These are phyloP conservation scores for Laothoe populi DNA, from an alignment of 2,888 invertebrate genomes.

Conservation along the genomic window DNA sequence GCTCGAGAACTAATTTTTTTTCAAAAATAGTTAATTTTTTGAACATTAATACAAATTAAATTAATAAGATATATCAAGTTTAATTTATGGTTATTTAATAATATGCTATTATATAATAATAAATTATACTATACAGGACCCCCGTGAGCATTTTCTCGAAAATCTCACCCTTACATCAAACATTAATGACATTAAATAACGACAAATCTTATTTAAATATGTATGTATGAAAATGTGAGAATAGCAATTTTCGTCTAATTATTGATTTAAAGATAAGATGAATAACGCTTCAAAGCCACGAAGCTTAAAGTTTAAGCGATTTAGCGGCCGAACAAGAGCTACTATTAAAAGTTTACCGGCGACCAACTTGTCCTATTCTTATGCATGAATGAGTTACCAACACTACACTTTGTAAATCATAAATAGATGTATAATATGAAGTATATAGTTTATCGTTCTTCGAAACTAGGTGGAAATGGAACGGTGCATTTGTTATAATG, in stretches of 20 bases:
- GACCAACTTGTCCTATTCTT: constrained; percentile 51
- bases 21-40: too few relatives aligned
- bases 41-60: too few relatives aligned
- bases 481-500: background rate
- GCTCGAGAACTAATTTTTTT: too few relatives aligned
- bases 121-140: too few relatives aligned
- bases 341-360: constrained; percentile 57
- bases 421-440: background rate
- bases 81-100: too few relatives aligned
- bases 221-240: background rate
- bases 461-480: constrained; percentile 1
- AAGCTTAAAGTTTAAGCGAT: constrained; percentile 47
- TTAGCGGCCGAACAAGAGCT: constrained; percentile 47
- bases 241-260: constrained; percentile 26
- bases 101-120: too few relatives aligned
- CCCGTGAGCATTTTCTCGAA: too few relatives aligned
- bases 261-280: constrained; percentile 35
- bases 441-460: constrained; percentile 5
- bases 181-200: background rate
- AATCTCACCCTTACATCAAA: background rate
- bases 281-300: constrained; percentile 14
- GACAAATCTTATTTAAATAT: background rate
- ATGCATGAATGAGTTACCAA: constrained; percentile 57
- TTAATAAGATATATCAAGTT: too few relatives aligned
- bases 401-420: constrained; percentile 22